Conservation (phyloP, 23 tunicate species). For the Clavelina lepadiformis region DNA sequence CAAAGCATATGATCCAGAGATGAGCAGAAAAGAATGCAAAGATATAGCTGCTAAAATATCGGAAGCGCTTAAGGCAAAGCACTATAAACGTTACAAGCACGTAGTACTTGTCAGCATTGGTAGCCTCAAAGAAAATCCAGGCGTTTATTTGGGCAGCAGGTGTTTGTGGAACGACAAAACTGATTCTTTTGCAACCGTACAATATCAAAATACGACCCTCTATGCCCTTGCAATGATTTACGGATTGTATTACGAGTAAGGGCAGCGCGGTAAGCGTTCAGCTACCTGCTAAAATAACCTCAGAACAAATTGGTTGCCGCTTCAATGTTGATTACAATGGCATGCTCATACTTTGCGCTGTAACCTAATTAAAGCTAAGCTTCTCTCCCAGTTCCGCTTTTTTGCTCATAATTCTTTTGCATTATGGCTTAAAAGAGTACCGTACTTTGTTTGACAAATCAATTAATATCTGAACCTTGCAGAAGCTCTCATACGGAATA, state of each 20-base stretch:
- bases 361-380: too few relatives aligned
- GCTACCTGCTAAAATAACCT: too few relatives aligned
- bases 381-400: too few relatives aligned
- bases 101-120: constrained; percentile 94
- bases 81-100: constrained; percentile 79
- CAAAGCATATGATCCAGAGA: constrained; percentile 64
- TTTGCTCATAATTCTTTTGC: too few relatives aligned
- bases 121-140: constrained; percentile 77
- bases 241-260: constrained; percentile 81
- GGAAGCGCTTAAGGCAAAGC: constrained; percentile 55
- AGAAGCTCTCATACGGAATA: too few relatives aligned
- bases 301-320: too few relatives aligned
- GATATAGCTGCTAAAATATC: constrained; percentile 71
- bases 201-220: constrained; percentile 75
- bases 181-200: constrained; percentile 75
- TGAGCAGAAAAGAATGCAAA: constrained; percentile 52
- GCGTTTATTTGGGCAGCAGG: constrained; percentile 81
- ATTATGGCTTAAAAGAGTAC: too few relatives aligned
- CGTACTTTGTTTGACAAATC: too few relatives aligned
- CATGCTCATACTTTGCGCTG: too few relatives aligned
- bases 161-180: constrained; percentile 98
- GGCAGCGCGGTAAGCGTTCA: too few relatives aligned
- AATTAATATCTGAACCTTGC: too few relatives aligned
- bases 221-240: constrained; percentile 92
- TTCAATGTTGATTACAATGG: too few relatives aligned